Conservation (phyloP, 2,888 invertebrate genomes). For the Polia nebulosa region DNA sequence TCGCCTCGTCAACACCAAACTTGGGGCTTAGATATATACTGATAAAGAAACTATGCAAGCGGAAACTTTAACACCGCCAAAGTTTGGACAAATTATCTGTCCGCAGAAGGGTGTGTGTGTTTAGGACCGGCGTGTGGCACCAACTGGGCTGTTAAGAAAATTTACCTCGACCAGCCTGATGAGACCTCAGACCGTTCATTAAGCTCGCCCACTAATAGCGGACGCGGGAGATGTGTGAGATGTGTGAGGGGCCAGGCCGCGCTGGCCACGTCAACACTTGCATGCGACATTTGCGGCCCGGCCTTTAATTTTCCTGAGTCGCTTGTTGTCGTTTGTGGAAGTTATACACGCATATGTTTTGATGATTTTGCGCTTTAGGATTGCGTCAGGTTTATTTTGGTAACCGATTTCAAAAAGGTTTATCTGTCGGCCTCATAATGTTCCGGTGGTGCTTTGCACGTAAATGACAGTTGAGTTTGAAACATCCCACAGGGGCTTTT, state of each 20-base stretch:
- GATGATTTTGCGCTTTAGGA: slow-evolving; percentile 65
- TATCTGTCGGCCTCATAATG: slow-evolving; percentile 42
- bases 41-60: slow-evolving; percentile 77
- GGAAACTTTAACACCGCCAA: slow-evolving; percentile 72
- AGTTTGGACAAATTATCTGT: slow-evolving; percentile 80
- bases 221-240: slow-evolving; percentile 33
- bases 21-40: slow-evolving; percentile 69
- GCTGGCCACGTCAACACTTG: slow-evolving; percentile 71
- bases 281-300: slow-evolving; percentile 72
- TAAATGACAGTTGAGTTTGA: slow-evolving; percentile 54
- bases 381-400: slow-evolving; percentile 59
- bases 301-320: slow-evolving; percentile 73
- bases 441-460: slow-evolving; percentile 44
- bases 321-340: slow-evolving; percentile 71
- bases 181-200: slow-evolving; percentile 70
- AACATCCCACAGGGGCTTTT: slow-evolving; percentile 16
- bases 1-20: slow-evolving; percentile 65
- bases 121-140: slow-evolving; percentile 77
- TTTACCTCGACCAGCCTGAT: slow-evolving; percentile 65
- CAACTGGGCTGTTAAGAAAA: slow-evolving; percentile 76
- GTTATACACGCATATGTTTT: slow-evolving; percentile 65
- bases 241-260: slow-evolving; percentile 63
- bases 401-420: slow-evolving; percentile 61
- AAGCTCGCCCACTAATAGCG: slow-evolving; percentile 41
- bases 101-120: slow-evolving; percentile 78